A percentile compares a stretch with the other conserved stretches of the same genome.
Conservation (phyloP, 2,113 vertebrate species). For the Procavia capensis region DNA sequence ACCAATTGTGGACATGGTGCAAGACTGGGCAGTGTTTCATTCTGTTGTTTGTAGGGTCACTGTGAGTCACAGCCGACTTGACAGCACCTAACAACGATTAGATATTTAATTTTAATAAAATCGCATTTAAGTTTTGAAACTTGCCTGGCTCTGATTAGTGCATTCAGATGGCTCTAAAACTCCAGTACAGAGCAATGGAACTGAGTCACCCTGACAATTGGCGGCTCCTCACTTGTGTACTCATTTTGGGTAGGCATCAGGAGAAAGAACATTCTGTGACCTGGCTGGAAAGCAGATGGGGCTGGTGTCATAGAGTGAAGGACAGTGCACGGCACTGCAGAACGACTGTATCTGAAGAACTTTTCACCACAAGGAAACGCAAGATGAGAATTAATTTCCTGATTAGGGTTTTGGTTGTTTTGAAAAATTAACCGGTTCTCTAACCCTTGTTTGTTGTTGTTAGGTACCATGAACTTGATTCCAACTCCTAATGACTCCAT, state of each 20-base stretch:
- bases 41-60: too few species aligned
- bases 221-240: neutral
- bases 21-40: too few species aligned
- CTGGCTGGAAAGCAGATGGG: too few species aligned
- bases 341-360: neutral
- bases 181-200: too few species aligned
- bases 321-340: fast-evolving
- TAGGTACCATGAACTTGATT: neutral
- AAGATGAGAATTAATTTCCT: neutral
- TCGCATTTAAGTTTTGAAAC: neutral
- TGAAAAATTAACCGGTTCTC: neutral
- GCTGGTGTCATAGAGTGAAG: fast-evolving
- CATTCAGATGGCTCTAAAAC: neutral
- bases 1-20: too few species aligned
- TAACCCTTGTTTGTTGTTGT: neutral
- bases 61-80: too few species aligned
- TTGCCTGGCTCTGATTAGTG: too few species aligned
- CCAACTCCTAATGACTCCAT: neutral
- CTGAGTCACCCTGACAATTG: neutral
- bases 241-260: too few species aligned
- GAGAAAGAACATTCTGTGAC: too few species aligned
- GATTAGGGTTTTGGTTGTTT: neutral
- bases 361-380: neutral
- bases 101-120: neutral
- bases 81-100: too few species aligned